phyloP scores from a whole-genome alignment of 2,113 vertebrate species.

The Toxotes chatareus region DNA sequence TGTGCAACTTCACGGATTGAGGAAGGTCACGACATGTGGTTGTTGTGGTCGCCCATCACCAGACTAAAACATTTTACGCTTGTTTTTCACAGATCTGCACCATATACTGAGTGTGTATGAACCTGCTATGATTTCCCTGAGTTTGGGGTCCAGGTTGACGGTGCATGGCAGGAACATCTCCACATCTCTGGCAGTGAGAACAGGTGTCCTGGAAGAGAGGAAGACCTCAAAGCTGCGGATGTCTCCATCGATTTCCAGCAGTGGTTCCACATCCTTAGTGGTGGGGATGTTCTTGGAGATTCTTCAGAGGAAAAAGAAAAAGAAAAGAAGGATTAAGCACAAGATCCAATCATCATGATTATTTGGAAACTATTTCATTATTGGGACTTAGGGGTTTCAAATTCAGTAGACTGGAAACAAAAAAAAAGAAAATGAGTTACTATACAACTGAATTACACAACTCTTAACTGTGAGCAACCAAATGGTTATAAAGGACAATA shows the following conservation, averaged over 20 bases:
- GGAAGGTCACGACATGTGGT: not conserved
- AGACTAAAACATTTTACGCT: slow-evolving; percentile 12
- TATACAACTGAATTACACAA: not conserved
- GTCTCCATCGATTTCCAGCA: slow-evolving; percentile 97
- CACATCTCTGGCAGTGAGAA: slow-evolving; percentile 93
- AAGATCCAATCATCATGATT: not conserved
- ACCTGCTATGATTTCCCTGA: slow-evolving; percentile 98
- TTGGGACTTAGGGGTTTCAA: not conserved
- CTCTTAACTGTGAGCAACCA: not conserved
- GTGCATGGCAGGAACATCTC: slow-evolving; percentile 97
- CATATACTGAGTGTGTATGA: slow-evolving; percentile 9
- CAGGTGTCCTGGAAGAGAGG: slow-evolving; percentile 94
- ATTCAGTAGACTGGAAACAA: not conserved
- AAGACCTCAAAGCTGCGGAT: slow-evolving; percentile 98
- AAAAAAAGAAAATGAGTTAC: not conserved
- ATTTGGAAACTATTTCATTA: not conserved
- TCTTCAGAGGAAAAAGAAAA: slow-evolving; percentile 76
- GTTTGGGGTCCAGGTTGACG: slow-evolving; percentile 97
- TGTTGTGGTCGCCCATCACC: not conserved
- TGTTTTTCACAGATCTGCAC: not conserved
- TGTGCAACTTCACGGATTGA: not conserved
- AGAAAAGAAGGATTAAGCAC: not conserved
- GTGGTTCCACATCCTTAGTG: slow-evolving; percentile 97
- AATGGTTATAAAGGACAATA: not conserved
- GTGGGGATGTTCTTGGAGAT: slow-evolving; percentile 98